phyloP scores from a whole-genome alignment of 2,113 vertebrate genomes.

The Irena cyanogastra region DNA sequence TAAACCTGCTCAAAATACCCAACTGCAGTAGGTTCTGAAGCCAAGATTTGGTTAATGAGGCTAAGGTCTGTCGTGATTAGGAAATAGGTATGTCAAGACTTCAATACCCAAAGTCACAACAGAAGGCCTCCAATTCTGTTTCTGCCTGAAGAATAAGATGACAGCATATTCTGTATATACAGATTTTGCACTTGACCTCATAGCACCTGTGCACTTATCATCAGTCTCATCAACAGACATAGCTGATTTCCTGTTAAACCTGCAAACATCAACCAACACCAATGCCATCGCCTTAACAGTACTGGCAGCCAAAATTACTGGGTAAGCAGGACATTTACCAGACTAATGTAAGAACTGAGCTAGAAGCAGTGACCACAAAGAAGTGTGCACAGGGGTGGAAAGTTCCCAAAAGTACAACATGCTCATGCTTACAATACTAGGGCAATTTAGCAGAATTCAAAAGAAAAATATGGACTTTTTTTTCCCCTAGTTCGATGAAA shows the following conservation, averaged over 20 bases:
- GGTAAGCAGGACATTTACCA: not conserved
- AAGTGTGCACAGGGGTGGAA: accelerated
- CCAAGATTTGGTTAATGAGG: not conserved
- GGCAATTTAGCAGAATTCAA: not conserved
- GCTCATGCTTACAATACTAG: accelerated
- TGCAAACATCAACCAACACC: not conserved
- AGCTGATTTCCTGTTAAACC: not conserved
- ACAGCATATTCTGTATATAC: not conserved
- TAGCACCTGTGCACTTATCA: not conserved
- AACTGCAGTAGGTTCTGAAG: not conserved
- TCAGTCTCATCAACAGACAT: accelerated
- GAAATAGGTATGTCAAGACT: not conserved
- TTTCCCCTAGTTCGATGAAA: accelerated
- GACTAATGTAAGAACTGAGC: not conserved
- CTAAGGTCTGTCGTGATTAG: not conserved
- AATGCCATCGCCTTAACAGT: not conserved
- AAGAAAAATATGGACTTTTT: accelerated
- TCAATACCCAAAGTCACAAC: not conserved
- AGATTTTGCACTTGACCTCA: not conserved
- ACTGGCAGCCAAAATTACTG: not conserved
- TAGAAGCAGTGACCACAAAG: not conserved
- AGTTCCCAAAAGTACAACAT: accelerated
- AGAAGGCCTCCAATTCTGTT: not conserved
- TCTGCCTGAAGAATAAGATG: not conserved
- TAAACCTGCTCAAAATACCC: not conserved